Conservation (phyloP, 1,140 invertebrate genomes). For the Philopotamus ludificatus region DNA sequence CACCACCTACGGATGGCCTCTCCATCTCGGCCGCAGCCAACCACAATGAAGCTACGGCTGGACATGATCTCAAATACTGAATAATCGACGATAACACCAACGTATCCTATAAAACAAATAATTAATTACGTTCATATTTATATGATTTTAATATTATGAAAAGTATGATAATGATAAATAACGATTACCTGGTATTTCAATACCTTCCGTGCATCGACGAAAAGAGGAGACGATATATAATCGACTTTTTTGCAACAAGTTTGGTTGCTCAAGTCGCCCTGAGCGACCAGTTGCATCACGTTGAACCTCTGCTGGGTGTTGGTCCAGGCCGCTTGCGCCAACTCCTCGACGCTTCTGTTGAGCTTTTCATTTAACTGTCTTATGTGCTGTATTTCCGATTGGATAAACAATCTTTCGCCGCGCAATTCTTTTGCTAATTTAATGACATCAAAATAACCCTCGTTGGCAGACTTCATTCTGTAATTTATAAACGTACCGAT, state of each 20-base stretch:
- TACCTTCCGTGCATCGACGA: constrained; percentile 86
- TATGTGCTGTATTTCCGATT: constrained; percentile 52
- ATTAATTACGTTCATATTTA: constrained; percentile 26
- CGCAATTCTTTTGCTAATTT: constrained; percentile 52
- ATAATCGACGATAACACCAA: constrained; percentile 78
- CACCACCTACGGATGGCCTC: constrained; percentile 63
- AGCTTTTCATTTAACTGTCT: constrained; percentile 54
- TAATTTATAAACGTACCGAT: too few relatives aligned
- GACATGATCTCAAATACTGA: constrained; percentile 72
- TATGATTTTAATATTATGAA: constrained; percentile 15
- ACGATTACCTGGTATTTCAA: constrained; percentile 70
- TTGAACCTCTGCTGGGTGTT: constrained; percentile 84
- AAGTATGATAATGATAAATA: constrained; percentile 15
- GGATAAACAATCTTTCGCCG: constrained; percentile 54
- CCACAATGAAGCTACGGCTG: constrained; percentile 77
- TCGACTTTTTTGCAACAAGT: constrained; percentile 76
- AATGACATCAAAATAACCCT: constrained; percentile 43
- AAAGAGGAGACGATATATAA: constrained; percentile 73
- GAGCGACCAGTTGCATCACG: constrained; percentile 76
- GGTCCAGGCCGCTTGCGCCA: constrained; percentile 79
- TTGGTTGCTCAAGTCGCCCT: constrained; percentile 71
- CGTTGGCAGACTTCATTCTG: constrained; percentile 9
- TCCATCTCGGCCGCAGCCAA: constrained; percentile 75
- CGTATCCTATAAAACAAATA: constrained; percentile 62
- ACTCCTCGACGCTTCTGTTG: constrained; percentile 50